Evolutionary conservation across 2,888 invertebrate species (phyloP), one percentile per base, ranked within the genome.

Genomic region (Dynastes hyllus): DNA sequence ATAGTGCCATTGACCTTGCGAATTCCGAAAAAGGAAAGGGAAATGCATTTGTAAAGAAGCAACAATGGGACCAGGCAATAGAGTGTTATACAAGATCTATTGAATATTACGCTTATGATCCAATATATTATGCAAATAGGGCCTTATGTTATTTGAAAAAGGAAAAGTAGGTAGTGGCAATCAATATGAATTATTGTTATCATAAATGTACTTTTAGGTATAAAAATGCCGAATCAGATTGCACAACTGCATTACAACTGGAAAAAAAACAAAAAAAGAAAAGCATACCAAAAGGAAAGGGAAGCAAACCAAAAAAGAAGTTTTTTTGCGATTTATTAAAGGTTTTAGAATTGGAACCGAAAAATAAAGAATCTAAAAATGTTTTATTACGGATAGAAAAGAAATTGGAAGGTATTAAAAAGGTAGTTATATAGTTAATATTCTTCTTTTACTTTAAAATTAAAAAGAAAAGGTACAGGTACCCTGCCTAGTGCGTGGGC

Each of bases 71-170:
- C 32, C 94, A 95, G 82, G 99, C 99, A 0, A 94, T 98, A 79
- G 89, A 92, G 5, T 95, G 95, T 87, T 99, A 99, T 87, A 94
- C 93, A 61, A 92, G 94, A 86, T 98, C 98, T 0, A 97, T 99
- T 55, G 93, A 95, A 79, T 88, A 94, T 78, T 96, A 95, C 84
- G 92, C 94, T 8, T 92, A 93, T 87, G 93, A 96, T 87, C 93
- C 97, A 1, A 91, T 96, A 13, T 95, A 95, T 86, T 96, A 92
- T 85, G 96, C 96, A 0, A 98, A 98, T 88, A 91, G 98, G 83
- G 97, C 96, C 1, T 91, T 97, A 76, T 98, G 98, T 84, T 92
- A 94, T 81, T 90, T 98, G 9, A 97, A 96, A 89, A 92, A 93
- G 83, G 92, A 95, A 81, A 93, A 93, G 96, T 97, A 90, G 88